phyloP scores from a whole-genome alignment of 2,113 vertebrate species.

The Pithys albifrons region DNA sequence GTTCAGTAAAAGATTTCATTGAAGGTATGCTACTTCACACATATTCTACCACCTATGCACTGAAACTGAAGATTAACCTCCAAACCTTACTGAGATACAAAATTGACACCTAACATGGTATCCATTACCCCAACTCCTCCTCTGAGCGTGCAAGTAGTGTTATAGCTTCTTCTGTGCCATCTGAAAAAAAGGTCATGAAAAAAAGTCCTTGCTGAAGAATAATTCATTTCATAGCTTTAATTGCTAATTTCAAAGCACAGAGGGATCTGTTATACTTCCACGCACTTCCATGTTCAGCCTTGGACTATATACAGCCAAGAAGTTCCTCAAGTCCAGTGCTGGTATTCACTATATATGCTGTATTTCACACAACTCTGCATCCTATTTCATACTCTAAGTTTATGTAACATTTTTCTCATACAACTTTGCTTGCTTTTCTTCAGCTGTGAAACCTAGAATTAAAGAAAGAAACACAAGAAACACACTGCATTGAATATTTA shows the following conservation, averaged over 20 bases:
- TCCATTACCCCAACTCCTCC: not conserved
- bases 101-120: not conserved
- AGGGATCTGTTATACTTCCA: not conserved
- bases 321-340: not conserved
- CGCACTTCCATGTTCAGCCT: not conserved
- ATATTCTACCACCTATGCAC: not conserved
- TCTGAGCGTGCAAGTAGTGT: not conserved
- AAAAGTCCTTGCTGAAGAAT: not conserved
- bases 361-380: not conserved
- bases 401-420: not conserved
- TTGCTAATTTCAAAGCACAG: not conserved
- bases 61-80: conserved; percentile 2
- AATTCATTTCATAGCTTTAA: not conserved
- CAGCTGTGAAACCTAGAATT: not conserved
- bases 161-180: not conserved
- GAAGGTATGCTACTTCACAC: not conserved
- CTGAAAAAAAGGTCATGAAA: not conserved
- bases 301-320: not conserved
- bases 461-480: not conserved
- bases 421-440: not conserved
- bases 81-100: not conserved
- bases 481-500: not conserved
- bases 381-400: not conserved
- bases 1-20: not conserved
- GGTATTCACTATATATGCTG: not conserved